Conservation (phyloP, 2,888 invertebrate species). For the Erannis defoliaria region DNA sequence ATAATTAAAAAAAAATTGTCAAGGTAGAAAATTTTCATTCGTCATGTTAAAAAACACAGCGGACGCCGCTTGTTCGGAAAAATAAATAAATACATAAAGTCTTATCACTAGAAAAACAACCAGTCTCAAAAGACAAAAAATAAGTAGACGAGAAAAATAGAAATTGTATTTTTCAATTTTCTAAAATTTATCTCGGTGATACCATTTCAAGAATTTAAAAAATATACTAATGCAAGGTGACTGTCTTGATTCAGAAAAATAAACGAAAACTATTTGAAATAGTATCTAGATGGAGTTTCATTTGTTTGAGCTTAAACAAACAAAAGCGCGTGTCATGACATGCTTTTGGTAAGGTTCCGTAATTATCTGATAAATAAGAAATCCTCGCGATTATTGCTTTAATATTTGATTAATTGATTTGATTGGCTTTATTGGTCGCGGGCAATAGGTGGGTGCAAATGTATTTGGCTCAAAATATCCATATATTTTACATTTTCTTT, state of each 20-base stretch:
- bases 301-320: background rate
- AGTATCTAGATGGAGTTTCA: background rate
- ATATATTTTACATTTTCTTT: too few species aligned
- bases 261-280: background rate
- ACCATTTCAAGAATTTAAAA: constrained; percentile 8
- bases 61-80: too few species aligned
- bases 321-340: background rate
- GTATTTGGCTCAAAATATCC: too few species aligned
- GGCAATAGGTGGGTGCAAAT: too few species aligned
- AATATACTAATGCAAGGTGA: constrained; percentile 8
- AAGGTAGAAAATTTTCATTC: too few species aligned
- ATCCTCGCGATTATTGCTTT: too few species aligned
- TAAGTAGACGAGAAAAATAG: constrained; percentile 9
- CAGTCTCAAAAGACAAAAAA: constrained; percentile 14
- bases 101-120: constrained; percentile 4
- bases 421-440: too few species aligned
- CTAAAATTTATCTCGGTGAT: constrained; percentile 24
- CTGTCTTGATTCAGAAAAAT: constrained; percentile 1
- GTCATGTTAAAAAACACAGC: too few species aligned
- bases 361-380: too few species aligned
- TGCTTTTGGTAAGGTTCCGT: too few species aligned
- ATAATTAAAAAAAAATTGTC: too few species aligned
- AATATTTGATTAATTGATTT: too few species aligned
- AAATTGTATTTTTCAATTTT: constrained; percentile 20
- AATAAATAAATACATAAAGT: background rate